A percentile compares a stretch with the other conserved stretches of the same genome.
These are phyloP conservation scores for Planiliza haematocheilus DNA, from an alignment of 2,113 vertebrate genomes.

Conservation along the genomic window DNA sequence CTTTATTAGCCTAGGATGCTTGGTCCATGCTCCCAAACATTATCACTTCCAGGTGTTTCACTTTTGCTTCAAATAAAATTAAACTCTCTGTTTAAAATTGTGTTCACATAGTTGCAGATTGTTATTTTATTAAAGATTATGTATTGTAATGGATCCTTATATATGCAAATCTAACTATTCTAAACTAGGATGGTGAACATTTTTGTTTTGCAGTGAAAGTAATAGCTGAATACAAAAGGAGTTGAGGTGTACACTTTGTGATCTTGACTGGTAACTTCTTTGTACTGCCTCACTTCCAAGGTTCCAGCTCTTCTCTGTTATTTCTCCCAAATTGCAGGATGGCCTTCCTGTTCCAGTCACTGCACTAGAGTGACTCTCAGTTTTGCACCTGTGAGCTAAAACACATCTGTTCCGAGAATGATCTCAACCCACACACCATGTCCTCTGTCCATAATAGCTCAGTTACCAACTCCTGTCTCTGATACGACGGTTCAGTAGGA, in stretches of 20 bases:
- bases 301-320: neutral
- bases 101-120: neutral
- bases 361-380: neutral
- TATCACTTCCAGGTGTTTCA: too few species aligned
- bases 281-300: neutral
- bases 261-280: too few species aligned
- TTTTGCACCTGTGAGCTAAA: conserved; percentile 9
- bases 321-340: neutral
- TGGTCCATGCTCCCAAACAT: too few species aligned
- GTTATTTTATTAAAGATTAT: too few species aligned
- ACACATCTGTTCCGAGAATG: conserved; percentile 15
- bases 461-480: neutral
- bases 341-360: conserved; percentile 17
- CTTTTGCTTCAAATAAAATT: too few species aligned
- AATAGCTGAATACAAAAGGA: too few species aligned
- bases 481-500: neutral
- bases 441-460: neutral
- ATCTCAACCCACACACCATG: neutral
- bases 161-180: too few species aligned
- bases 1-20: too few species aligned
- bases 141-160: too few species aligned
- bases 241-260: too few species aligned
- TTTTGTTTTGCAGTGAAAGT: too few species aligned
- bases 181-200: too few species aligned
- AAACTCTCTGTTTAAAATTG: neutral